phyloP scores from a whole-genome alignment of 2,113 vertebrate genomes.

The Xiphophorus hellerii region DNA sequence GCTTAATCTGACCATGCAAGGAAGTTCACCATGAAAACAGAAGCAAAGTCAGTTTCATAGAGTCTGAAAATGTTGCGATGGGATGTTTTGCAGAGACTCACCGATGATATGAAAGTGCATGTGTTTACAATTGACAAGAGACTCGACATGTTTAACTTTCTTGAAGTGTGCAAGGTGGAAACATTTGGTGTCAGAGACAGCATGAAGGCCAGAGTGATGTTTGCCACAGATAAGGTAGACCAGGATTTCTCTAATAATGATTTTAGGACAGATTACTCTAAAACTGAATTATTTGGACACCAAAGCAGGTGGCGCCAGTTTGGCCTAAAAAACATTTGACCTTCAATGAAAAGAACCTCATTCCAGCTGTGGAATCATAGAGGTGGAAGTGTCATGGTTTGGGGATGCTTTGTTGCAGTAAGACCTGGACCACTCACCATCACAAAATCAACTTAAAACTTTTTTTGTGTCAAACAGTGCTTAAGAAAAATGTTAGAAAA shows the following conservation, averaged over 20 bases:
- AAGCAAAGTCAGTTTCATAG: too few relatives aligned
- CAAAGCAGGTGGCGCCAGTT: too few relatives aligned
- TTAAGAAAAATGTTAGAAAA: neutral
- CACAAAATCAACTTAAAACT: neutral
- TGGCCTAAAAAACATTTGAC: too few relatives aligned
- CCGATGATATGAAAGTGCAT: neutral
- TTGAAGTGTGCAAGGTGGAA: neutral
- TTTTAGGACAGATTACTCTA: too few relatives aligned
- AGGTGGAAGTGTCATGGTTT: neutral
- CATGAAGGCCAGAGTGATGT: too few relatives aligned
- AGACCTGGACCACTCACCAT: neutral
- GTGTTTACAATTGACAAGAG: neutral
- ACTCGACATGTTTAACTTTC: neutral
- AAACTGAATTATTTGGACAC: too few relatives aligned
- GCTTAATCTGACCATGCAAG: too few relatives aligned
- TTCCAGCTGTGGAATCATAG: neutral
- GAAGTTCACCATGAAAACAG: too few relatives aligned
- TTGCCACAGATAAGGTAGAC: neutral
- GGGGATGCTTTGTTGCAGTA: neutral
- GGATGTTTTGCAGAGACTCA: neutral
- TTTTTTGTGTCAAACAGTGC: neutral
- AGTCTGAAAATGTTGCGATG: too few relatives aligned
- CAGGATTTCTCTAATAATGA: neutral
- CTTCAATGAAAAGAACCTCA: too few relatives aligned
- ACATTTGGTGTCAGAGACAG: neutral